Evolutionary conservation across 2,797 vertebrate genomes (phyloP), one percentile per base, ranked within the genome.

Genomic region (Monodelphis domestica): DNA sequence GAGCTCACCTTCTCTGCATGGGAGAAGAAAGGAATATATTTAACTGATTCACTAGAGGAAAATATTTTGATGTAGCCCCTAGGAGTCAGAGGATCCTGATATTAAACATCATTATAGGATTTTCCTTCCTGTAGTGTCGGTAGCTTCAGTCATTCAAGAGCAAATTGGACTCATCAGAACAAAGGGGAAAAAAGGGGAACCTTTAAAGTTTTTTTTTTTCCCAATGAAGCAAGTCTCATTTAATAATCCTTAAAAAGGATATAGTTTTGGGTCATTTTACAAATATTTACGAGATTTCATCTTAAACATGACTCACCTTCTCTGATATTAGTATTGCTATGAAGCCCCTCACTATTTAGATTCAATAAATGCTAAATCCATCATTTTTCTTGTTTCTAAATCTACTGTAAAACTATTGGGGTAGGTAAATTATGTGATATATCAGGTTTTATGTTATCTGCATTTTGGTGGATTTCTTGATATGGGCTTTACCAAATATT

Each of bases 251-350:
- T 91, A 59, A 89, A 94, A 92, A 54, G 30, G n/a, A 33, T 38
- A 4, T 5, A 17, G 12, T 3, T 59, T 5, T 53, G 88, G 96
- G 91, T 54, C 94, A 90, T 95, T 97, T 96, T 96, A 78, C 0
- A 94, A 96, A 93, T 52, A 91, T 88, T 94, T 97, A 1, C 89
- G 92, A 53, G 54, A 93, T 26, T 95, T 94, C 38, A n/a, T 88
- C 91, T 95, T 96, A 96, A 96, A 96, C 90, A 93, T 90, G 95
- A 90, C 12, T 54, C 91, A 95, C 97, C 93, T 96, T 97, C 88
- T 89, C 97, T 95, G 94, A 94, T 88, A 88, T 95, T 97, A 94
- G 63, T 89, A 95, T 92, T 90, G 90, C 55, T 94, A 91, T 94
- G 90, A 55, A n/a, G 21, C 57, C 89, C 97, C 94, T 96, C 96